Conservation (phyloP, 2,888 invertebrate species). For the Limnephilus marmoratus region DNA sequence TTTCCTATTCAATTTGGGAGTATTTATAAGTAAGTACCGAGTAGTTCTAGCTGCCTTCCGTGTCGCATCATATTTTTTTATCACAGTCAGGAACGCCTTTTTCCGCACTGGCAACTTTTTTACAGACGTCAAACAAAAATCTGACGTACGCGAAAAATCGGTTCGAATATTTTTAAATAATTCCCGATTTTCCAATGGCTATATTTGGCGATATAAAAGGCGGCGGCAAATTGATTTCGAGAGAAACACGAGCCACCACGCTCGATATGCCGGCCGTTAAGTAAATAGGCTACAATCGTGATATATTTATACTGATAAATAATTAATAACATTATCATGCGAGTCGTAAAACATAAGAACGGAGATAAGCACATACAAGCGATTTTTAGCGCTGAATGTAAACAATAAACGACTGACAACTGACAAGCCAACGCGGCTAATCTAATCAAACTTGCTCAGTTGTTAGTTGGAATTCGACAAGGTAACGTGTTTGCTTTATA, state of each 20-base stretch:
- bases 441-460: slow-evolving; percentile 50
- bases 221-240: slow-evolving; percentile 22
- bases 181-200: slow-evolving; percentile 34
- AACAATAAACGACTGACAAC: slow-evolving; percentile 55
- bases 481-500: slow-evolving; percentile 45
- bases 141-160: slow-evolving; percentile 35
- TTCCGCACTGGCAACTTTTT: slow-evolving; percentile 50
- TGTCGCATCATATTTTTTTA: too few species aligned
- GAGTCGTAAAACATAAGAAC: slow-evolving; percentile 48
- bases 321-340: slow-evolving; percentile 30
- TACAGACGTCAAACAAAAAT: slow-evolving; percentile 50
- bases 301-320: neutral
- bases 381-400: slow-evolving; percentile 58
- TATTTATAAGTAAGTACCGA: too few species aligned
- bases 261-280: neutral
- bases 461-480: slow-evolving; percentile 36
- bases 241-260: slow-evolving; percentile 23
- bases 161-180: slow-evolving; percentile 33
- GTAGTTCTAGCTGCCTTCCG: too few species aligned
- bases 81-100: neutral
- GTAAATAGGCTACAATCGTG: neutral
- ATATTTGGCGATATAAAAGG: slow-evolving; percentile 30
- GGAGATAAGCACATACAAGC: slow-evolving; percentile 40
- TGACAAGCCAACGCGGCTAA: slow-evolving; percentile 57
- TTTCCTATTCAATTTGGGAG: too few species aligned